Evolutionary conservation across 2,797 vertebrate genomes (phyloP).

Genomic region (Crocodylus rhombifer): DNA sequence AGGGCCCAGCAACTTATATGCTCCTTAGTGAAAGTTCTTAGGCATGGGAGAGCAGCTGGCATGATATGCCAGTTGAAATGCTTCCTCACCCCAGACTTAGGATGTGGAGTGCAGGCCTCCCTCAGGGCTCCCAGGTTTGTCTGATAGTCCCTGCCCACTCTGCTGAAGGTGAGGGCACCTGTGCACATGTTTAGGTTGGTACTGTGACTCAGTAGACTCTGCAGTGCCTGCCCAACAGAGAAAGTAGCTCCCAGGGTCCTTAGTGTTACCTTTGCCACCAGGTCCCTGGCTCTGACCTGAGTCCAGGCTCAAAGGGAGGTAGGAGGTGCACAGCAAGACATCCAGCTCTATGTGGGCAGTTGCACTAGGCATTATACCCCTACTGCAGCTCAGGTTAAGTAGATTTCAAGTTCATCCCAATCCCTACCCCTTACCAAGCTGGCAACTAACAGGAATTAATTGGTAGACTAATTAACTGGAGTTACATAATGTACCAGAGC

Average conservation of each 20-base stretch:
- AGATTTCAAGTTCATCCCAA: fast-evolving
- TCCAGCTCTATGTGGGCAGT: too few species aligned
- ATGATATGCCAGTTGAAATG: too few species aligned
- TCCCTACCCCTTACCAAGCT: fast-evolving
- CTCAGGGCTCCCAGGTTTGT: not conserved
- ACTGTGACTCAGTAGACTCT: too few species aligned
- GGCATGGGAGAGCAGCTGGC: not conserved
- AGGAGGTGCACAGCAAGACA: not conserved
- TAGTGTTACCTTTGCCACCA: too few species aligned
- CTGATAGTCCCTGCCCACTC: not conserved
- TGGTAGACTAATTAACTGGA: fast-evolving
- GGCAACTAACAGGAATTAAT: fast-evolving
- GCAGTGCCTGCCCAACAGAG: not conserved
- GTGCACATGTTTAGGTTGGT: not conserved
- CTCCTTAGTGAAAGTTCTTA: not conserved
- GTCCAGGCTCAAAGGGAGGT: too few species aligned
- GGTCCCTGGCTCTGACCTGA: too few species aligned
- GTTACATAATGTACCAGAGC: fast-evolving
- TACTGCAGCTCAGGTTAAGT: fast-evolving
- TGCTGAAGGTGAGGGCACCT: not conserved
- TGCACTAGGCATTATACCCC: not conserved
- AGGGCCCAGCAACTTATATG: too few species aligned
- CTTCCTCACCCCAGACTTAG: not conserved
- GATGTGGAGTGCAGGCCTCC: not conserved
- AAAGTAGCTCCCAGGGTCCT: not conserved